phyloP scores from a whole-genome alignment of 2,797 vertebrate species.

The Scleropages formosus region DNA sequence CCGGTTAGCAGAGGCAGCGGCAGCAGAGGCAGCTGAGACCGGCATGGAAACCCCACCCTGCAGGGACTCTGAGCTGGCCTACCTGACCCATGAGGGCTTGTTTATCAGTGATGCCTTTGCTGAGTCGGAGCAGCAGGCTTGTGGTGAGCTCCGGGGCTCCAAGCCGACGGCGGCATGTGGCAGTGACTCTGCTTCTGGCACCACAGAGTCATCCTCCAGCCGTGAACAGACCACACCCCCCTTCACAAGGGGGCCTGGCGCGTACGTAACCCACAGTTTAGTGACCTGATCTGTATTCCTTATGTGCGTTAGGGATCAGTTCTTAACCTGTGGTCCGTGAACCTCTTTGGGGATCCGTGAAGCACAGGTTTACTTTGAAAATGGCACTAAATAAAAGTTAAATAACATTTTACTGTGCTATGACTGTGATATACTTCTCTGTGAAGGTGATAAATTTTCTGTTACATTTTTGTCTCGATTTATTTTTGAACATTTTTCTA shows the following conservation, averaged over 20 bases:
- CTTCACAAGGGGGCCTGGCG: slow-evolving; percentile 55
- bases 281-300: too few species aligned
- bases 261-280: slow-evolving; percentile 70
- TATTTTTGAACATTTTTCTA: too few species aligned
- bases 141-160: slow-evolving; percentile 53
- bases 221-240: slow-evolving; percentile 72
- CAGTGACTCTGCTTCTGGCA: slow-evolving; percentile 73
- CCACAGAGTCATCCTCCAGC: slow-evolving; percentile 78
- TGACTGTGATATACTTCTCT: too few species aligned
- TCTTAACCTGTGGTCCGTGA: too few species aligned
- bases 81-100: slow-evolving; percentile 91
- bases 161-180: slow-evolving; percentile 60
- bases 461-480: too few species aligned
- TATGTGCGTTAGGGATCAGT: too few species aligned
- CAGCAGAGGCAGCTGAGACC: slow-evolving; percentile 61
- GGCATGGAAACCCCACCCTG: slow-evolving; percentile 53
- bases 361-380: too few species aligned
- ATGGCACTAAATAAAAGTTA: too few species aligned
- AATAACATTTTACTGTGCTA: too few species aligned
- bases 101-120: slow-evolving; percentile 90
- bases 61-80: slow-evolving; percentile 84
- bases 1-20: slow-evolving; percentile 63
- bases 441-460: too few species aligned
- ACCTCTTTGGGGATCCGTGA: too few species aligned
- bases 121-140: slow-evolving; percentile 65